Evolutionary conservation across 2,888 invertebrate genomes (phyloP), one percentile per base, ranked within the genome.

Genomic region (Thecocarcelia acutangulata): DNA sequence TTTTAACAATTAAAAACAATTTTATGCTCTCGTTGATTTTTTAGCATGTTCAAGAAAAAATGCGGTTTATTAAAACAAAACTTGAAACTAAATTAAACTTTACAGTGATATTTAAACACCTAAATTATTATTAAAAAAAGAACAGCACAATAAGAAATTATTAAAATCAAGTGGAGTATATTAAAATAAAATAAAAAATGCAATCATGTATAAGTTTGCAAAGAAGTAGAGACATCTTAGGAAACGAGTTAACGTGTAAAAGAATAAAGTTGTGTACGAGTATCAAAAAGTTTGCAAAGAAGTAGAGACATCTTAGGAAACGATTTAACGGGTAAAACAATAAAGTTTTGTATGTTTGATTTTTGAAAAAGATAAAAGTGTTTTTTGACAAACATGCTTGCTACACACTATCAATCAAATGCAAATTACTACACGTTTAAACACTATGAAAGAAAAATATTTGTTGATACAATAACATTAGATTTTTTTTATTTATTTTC

Each of bases 21-120:
- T 54, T 70, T 58, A 72, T 72, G 72, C 72, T 72, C 56, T 72
- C 64, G 42, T 64, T 58, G 42, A 17, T 50, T 72, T 72, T 17
- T n/a, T 21, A 75, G 52, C 68, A 61, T 24, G 68, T 61, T 68
- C 61, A 44, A n/a, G 46, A 68, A 17, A 37, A 24, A 24, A 24
- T 24, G 24, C 24, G 2, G 24, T 24, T 24, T 24, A 24, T 3
- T 5, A 24, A 24, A 24, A 24, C 2, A 24, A 69, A 52, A 33
- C 46, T 33, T 42, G 21, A 50, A 33, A 33, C 50, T 28, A 72
- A 58, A 9, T 13, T 50, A 59, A 28, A n/a, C 48, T n/a, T n/a
- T n/a, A 21, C 54, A 24, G 52, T 66, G 66, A 15, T 33, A 42
- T 24, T 46, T 13, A 42, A 46, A 24, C n/a, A n/a, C n/a, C n/a